Percentiles rank a stretch among this genome's conserved stretches.
Evolutionary conservation across 92 coral and sea anemone species (phyloP).

Genomic region (Siderastrea siderea): DNA sequence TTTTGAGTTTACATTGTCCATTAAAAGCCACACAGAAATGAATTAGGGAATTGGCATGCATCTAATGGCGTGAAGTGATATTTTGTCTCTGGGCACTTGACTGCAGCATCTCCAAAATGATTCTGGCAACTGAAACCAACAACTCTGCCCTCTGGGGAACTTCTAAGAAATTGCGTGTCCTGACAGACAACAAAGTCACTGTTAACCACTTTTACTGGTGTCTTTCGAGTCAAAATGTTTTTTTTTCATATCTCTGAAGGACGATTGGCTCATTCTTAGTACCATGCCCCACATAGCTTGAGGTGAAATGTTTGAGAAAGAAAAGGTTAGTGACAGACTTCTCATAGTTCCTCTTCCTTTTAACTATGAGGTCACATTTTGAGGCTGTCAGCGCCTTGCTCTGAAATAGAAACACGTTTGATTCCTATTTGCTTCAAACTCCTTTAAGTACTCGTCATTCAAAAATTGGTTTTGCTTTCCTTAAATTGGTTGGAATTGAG

Average conservation of each 20-base stretch:
- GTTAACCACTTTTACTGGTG: slow-evolving; percentile 51
- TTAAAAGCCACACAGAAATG: slow-evolving; percentile 48
- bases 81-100: slow-evolving; percentile 52
- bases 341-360: slow-evolving; percentile 52
- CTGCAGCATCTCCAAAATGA: slow-evolving; percentile 60
- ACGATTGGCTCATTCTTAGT: slow-evolving; percentile 49
- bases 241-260: slow-evolving; percentile 46
- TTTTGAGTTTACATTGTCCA: slow-evolving; percentile 43
- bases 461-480: slow-evolving; percentile 65
- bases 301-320: slow-evolving; percentile 21
- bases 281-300: slow-evolving; percentile 54
- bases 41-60: slow-evolving; percentile 49
- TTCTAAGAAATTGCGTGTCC: slow-evolving; percentile 43
- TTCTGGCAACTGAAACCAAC: slow-evolving; percentile 43
- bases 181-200: slow-evolving; percentile 44
- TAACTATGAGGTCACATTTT: slow-evolving; percentile 43
- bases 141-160: slow-evolving; percentile 57
- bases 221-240: slow-evolving; percentile 31
- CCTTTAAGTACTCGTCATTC: slow-evolving; percentile 57
- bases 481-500: slow-evolving; percentile 43
- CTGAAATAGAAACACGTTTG: slow-evolving; percentile 50
- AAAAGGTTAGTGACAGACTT: slow-evolving; percentile 31
- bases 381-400: slow-evolving; percentile 60
- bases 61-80: slow-evolving; percentile 53
- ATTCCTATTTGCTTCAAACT: slow-evolving; percentile 32